phyloP scores from a whole-genome alignment of 2,888 invertebrate species.

The Patella pellucida region DNA sequence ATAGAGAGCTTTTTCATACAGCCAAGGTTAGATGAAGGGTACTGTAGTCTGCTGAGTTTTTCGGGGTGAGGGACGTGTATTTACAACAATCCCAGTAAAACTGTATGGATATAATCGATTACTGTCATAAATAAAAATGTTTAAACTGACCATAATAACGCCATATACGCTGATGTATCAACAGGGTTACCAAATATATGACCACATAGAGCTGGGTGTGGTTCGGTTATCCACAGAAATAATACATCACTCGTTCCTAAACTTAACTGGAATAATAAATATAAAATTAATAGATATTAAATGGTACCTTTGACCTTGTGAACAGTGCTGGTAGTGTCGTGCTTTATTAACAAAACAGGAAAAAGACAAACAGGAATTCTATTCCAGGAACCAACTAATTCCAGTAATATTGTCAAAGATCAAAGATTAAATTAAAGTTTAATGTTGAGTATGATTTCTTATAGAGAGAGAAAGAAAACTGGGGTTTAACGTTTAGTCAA shows the following conservation, averaged over 20 bases:
- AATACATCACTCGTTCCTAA: constrained; percentile 91
- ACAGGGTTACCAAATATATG: constrained; percentile 91
- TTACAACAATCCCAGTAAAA: neutral
- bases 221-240: constrained; percentile 80
- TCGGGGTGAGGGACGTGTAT: neutral
- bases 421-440: no score
- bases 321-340: no score
- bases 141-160: constrained; percentile 81
- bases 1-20: neutral
- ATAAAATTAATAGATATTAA: no score
- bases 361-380: no score
- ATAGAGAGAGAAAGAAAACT: no score
- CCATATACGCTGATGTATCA: constrained; percentile 85
- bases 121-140: no score
- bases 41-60: neutral
- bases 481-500: no score
- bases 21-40: neutral
- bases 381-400: no score
- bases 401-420: no score
- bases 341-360: no score
- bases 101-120: neutral
- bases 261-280: constrained; percentile 59
- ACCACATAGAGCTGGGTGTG: constrained; percentile 79
- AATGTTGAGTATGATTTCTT: no score
- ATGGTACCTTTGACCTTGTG: no score